Conservation (phyloP, 2,113 vertebrate genomes). For the Hoplias malabaricus region DNA sequence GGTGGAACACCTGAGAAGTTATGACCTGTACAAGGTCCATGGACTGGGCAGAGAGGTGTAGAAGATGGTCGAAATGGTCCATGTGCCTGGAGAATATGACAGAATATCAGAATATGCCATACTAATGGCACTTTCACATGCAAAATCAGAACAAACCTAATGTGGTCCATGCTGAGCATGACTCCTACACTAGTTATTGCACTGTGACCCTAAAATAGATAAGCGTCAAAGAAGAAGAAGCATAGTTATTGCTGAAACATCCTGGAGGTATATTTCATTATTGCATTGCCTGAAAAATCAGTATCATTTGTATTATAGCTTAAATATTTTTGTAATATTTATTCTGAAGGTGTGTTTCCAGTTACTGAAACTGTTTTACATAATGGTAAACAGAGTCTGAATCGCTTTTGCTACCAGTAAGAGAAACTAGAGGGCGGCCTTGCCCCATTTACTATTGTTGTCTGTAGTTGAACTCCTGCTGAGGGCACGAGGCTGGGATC, state of each 20-base stretch:
- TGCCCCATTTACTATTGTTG: neutral
- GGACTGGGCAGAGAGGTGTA: neutral
- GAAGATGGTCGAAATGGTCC: slow-evolving; percentile 5
- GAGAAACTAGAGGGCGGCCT: neutral
- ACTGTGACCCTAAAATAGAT: no score
- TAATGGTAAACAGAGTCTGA: neutral
- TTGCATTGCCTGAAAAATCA: no score
- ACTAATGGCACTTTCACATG: no score
- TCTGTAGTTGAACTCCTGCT: neutral
- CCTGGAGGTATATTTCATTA: no score
- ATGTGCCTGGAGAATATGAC: slow-evolving; percentile 60
- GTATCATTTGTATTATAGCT: neutral
- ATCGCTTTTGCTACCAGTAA: neutral
- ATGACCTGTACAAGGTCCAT: neutral
- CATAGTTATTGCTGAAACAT: no score
- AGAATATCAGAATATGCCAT: no score
- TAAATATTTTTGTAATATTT: neutral
- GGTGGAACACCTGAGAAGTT: slow-evolving; percentile 56
- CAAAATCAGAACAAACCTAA: no score
- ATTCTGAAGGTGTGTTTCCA: neutral
- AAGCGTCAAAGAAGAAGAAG: no score
- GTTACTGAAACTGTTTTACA: neutral
- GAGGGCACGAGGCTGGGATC: neutral
- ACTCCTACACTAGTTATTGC: no score
- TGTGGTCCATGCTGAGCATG: no score